phyloP scores from a whole-genome alignment of 1,140 invertebrate species.

The Ylistrum balloti region DNA sequence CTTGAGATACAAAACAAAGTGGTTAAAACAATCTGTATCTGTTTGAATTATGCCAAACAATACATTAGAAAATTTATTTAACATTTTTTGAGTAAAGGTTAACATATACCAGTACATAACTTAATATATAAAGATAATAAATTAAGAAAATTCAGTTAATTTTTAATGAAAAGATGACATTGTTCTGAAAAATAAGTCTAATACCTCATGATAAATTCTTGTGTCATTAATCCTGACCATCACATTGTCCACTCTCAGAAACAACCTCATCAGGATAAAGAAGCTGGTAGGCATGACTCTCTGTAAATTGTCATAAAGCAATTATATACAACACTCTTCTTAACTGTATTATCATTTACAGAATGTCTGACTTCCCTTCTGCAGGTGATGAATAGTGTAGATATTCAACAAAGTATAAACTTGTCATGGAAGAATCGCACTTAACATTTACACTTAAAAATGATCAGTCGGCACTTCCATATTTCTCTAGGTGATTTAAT shows the following conservation, averaged over 20 bases:
- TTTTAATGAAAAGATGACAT: too few species aligned
- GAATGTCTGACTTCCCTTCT: too few species aligned
- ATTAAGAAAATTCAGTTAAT: too few species aligned
- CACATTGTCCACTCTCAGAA: constrained; percentile 96
- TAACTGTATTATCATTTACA: too few species aligned
- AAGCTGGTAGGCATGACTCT: constrained; percentile 97
- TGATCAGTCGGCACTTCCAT: constrained; percentile 61
- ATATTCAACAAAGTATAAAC: background rate
- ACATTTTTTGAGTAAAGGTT: too few species aligned
- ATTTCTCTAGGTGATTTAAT: constrained; percentile 54
- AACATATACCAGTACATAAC: too few species aligned
- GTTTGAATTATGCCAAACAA: background rate
- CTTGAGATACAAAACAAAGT: constrained; percentile 64
- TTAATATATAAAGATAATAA: too few species aligned
- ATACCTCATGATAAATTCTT: constrained; percentile 91
- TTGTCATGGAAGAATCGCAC: constrained; percentile 65
- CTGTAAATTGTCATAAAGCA: constrained; percentile 85
- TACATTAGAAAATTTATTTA: too few species aligned
- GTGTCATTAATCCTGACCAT: constrained; percentile 95
- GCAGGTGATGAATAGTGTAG: too few species aligned
- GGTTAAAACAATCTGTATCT: background rate
- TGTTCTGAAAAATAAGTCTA: too few species aligned
- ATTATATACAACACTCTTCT: too few species aligned
- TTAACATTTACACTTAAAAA: constrained; percentile 46
- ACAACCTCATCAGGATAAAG: constrained; percentile 95